Base-by-base conservation (phyloP, 2,113 vertebrate genomes). In the Chamaetylas fuelleborni region DNA sequence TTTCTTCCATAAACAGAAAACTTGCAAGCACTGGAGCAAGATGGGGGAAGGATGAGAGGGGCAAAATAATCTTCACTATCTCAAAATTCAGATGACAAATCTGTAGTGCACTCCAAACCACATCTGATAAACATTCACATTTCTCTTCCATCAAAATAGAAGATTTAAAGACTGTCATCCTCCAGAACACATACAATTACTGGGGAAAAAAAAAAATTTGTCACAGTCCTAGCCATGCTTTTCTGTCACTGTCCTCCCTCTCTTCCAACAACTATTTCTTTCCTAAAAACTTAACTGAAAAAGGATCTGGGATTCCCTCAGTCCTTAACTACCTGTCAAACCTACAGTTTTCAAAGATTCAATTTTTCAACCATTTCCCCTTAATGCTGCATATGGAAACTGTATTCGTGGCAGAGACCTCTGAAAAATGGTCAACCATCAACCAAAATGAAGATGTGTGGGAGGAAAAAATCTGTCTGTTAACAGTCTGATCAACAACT, bases 381-480 rank as follows among this genome's bases (percentile, higher is more conserved):
- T 77, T 36, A 62, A 33, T 36, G 19, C 34, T 89, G 71, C 18
- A 70, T 45, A 54, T 15, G 11, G 12, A 81, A 85, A 54, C 14
- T 43, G 19, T 23, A 84, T 90, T 92, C 65, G 84, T 78, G 95
- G 56, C 48, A 92, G 40, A 78, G 38, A 91, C 23, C 23, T 42
- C n/a, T 42, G 67, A 83, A 90, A 74, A 92, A 96, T 85, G 38
- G 48, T 77, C 40, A 80, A 53, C 62, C 57, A 88, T 66, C 40
- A 86, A 47, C 54, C 84, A 56, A 95, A 93, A 89, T 34, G 26
- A 96, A 61, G 38, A 51, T 25, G 24, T 9, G 81, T 90, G 72
- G 91, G 92, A 92, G 65, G 84, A 64, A 93, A 82, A 93, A 93
- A 94, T 91, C 87, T 94, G 91, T 76, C 73, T 95, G 56, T 77